phyloP scores from a whole-genome alignment of 37 sponge, comb jelly and placozoan species.

The Haliclona indistincta region DNA sequence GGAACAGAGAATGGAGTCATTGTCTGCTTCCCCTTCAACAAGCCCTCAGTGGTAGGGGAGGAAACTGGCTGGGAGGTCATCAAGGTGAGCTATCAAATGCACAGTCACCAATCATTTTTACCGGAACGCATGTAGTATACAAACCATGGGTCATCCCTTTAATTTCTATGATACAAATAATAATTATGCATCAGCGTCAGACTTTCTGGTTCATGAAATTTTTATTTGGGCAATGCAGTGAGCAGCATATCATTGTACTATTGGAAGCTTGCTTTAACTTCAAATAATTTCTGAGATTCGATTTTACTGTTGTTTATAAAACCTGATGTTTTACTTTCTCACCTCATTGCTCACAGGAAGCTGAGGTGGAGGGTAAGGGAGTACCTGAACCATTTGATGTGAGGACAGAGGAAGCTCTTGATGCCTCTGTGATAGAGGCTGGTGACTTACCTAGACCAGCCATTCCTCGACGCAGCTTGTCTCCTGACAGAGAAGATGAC shows the following conservation, averaged over 20 bases:
- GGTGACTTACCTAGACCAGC: background rate
- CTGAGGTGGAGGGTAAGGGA: conserved; percentile 37
- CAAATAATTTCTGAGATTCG: background rate
- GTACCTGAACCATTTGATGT: conserved; percentile 82
- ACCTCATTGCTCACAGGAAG: conserved; percentile 12
- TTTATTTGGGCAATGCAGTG: too few species aligned
- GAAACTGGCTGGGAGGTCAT: conserved; percentile 80
- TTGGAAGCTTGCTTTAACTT: background rate
- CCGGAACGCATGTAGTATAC: too few species aligned
- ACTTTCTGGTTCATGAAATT: too few species aligned
- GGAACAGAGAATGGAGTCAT: conserved; percentile 83
- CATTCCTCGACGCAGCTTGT: background rate
- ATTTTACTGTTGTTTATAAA: background rate
- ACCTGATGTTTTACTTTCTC: background rate
- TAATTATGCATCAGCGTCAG: too few species aligned
- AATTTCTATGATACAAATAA: too few species aligned
- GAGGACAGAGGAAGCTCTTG: conserved; percentile 65
- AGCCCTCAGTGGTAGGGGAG: conserved; percentile 65
- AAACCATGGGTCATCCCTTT: too few species aligned
- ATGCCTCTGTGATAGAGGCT: conserved; percentile 27
- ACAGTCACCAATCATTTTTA: too few species aligned
- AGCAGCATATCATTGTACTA: too few species aligned
- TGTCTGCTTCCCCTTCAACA: conserved; percentile 68
- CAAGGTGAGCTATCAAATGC: conserved; percentile 28
- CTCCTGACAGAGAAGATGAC: background rate